These are phyloP conservation scores for Cottus gobio DNA, from an alignment of 2,113 vertebrate species.

Conservation along the genomic window DNA sequence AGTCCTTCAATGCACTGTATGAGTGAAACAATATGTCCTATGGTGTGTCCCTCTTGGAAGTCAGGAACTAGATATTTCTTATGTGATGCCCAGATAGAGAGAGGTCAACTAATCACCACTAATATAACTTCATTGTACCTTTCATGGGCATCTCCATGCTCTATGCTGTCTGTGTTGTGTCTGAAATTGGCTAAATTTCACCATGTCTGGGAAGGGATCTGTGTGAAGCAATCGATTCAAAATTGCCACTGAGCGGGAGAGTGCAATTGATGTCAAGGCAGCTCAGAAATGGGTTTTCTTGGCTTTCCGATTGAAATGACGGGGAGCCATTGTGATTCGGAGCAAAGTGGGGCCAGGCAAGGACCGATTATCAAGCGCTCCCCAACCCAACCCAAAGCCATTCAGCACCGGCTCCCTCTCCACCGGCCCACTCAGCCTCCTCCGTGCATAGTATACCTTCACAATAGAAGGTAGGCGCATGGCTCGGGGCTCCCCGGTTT, in stretches of 20 bases:
- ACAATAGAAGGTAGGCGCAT: slow-evolving; percentile 29
- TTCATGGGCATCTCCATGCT: slow-evolving; percentile 22
- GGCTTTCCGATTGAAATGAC: slow-evolving; percentile 71
- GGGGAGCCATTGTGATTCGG: slow-evolving; percentile 66
- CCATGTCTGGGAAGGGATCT: slow-evolving; percentile 45
- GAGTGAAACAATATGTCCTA: slow-evolving; percentile 15
- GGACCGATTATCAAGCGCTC: slow-evolving; percentile 53
- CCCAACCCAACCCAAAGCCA: slow-evolving; percentile 44
- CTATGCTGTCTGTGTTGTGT: slow-evolving; percentile 54
- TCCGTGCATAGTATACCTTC: not conserved
- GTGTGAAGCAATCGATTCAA: slow-evolving; percentile 70
- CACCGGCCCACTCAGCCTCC: slow-evolving; percentile 4
- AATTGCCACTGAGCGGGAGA: slow-evolving; percentile 69
- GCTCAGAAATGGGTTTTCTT: slow-evolving; percentile 79
- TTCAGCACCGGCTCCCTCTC: slow-evolving; percentile 41
- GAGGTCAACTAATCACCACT: slow-evolving; percentile 35
- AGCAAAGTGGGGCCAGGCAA: slow-evolving; percentile 58
- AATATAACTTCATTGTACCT: slow-evolving; percentile 48
- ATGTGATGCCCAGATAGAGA: slow-evolving; percentile 10
- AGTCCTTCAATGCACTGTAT: slow-evolving; percentile 6
- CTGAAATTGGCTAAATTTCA: slow-evolving; percentile 63
- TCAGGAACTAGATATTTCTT: not conserved
- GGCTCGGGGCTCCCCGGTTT: slow-evolving; percentile 20
- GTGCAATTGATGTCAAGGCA: slow-evolving; percentile 78
- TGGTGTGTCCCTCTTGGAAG: not conserved